Percentiles rank a stretch among this genome's conserved stretches.
These are phyloP conservation scores for Tyria jacobaeae DNA, from an alignment of 2,888 invertebrate species.

Conservation along the genomic window DNA sequence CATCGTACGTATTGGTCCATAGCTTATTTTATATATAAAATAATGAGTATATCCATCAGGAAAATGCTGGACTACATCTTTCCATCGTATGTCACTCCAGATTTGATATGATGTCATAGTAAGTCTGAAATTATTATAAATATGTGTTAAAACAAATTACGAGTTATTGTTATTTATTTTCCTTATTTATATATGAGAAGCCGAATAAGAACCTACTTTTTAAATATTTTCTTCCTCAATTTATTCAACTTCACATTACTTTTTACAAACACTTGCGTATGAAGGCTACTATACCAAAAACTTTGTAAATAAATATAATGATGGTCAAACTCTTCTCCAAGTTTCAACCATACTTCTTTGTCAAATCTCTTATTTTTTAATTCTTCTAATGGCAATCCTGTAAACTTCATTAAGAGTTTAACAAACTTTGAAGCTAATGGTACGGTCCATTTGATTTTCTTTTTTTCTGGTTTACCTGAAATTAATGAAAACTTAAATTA, in stretches of 20 bases:
- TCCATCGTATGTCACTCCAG: slow-evolving; percentile 78
- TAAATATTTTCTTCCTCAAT: slow-evolving; percentile 60
- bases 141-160: background rate
- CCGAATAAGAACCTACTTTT: slow-evolving; percentile 58
- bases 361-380: slow-evolving; percentile 67
- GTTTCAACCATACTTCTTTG: slow-evolving; percentile 64
- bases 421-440: slow-evolving; percentile 65
- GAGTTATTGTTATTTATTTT: too few relatives aligned
- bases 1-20: slow-evolving; percentile 36
- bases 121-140: slow-evolving; percentile 60
- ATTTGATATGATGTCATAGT: slow-evolving; percentile 60
- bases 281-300: slow-evolving; percentile 70
- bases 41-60: slow-evolving; percentile 68
- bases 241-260: slow-evolving; percentile 62
- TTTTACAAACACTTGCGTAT: slow-evolving; percentile 72
- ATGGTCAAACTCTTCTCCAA: slow-evolving; percentile 64
- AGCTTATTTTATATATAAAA: slow-evolving; percentile 61
- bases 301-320: slow-evolving; percentile 58
- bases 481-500: background rate
- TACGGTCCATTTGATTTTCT: slow-evolving; percentile 66
- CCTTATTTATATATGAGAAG: background rate
- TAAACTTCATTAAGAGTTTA: slow-evolving; percentile 60
- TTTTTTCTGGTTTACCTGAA: slow-evolving; percentile 61
- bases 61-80: slow-evolving; percentile 63
- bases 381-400: slow-evolving; percentile 60